These are phyloP conservation scores for Brachionus paranguensis DNA, from an alignment of 1,140 invertebrate genomes.

Conservation along the genomic window DNA sequence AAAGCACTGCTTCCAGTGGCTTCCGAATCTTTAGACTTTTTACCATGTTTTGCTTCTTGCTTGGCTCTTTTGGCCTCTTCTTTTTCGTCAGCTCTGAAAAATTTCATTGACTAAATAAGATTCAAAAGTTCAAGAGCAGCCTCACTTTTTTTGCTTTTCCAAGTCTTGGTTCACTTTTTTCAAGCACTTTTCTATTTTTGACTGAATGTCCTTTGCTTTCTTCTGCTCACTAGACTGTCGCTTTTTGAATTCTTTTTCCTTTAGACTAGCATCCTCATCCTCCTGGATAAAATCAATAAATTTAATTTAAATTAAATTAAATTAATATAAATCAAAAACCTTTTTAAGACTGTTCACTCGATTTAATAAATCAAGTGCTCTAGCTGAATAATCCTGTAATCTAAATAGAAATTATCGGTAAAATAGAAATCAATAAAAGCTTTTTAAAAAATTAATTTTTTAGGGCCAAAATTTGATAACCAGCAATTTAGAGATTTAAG, in stretches of 20 bases:
- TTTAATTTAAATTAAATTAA: not conserved
- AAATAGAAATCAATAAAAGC: not conserved
- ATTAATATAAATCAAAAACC: not conserved
- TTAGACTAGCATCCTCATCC: not conserved
- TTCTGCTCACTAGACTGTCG: conserved; percentile 23
- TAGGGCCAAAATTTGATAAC: not conserved
- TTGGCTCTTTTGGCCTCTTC: conserved; percentile 18
- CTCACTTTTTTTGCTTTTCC: conserved; percentile 37
- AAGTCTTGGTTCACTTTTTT: conserved; percentile 31
- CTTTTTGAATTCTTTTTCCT: conserved; percentile 40
- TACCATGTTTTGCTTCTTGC: not conserved
- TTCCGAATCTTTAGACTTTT: not conserved
- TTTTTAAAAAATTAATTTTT: not conserved
- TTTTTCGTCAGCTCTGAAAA: conserved; percentile 35
- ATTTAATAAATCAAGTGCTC: not conserved
- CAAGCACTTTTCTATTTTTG: conserved; percentile 8
- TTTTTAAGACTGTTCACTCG: conserved; percentile 7
- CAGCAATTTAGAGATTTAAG: not conserved
- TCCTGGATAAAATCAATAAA: conserved; percentile 17
- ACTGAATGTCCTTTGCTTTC: not conserved
- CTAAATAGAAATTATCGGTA: not conserved
- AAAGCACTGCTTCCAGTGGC: not conserved
- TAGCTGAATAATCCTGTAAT: not conserved
- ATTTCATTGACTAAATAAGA: not conserved
- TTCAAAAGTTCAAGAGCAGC: not conserved